These are phyloP conservation scores for Opisthocomus hoazin DNA, from an alignment of 2,113 vertebrate genomes.

Conservation along the genomic window DNA sequence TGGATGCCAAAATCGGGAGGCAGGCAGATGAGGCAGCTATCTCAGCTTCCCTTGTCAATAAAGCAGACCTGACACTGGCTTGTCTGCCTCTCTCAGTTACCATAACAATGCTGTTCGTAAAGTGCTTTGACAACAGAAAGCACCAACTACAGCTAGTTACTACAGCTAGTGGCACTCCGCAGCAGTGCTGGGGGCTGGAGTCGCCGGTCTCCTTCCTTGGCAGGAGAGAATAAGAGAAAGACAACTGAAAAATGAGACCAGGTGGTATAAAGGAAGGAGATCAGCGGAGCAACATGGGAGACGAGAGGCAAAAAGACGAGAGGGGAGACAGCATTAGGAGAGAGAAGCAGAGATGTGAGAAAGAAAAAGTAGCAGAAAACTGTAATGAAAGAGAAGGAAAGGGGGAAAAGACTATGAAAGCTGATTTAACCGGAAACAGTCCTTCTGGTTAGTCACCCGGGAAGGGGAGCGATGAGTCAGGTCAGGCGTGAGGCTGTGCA, in stretches of 20 bases:
- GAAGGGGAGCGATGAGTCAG: background rate
- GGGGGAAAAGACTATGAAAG: background rate
- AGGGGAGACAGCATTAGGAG: background rate
- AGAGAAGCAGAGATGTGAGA: background rate
- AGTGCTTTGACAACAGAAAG: background rate
- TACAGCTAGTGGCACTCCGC: background rate
- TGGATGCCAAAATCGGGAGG: background rate
- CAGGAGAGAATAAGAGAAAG: background rate
- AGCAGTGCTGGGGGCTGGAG: too few relatives aligned
- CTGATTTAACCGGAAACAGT: background rate
- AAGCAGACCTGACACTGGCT: background rate
- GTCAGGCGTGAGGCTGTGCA: background rate
- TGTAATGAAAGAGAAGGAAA: background rate
- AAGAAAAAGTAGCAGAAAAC: background rate
- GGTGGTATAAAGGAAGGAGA: background rate
- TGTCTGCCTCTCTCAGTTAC: background rate
- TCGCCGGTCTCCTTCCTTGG: rapidly evolving
- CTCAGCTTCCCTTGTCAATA: background rate
- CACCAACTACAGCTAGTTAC: background rate
- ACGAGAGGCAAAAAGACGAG: background rate
- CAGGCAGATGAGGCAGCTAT: background rate
- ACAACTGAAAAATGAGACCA: background rate
- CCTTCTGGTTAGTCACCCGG: background rate
- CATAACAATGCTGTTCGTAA: background rate
- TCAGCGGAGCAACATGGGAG: background rate